Evolutionary conservation across 2,113 vertebrate genomes (phyloP).

Genomic region (Genyomyrus donnyi): DNA sequence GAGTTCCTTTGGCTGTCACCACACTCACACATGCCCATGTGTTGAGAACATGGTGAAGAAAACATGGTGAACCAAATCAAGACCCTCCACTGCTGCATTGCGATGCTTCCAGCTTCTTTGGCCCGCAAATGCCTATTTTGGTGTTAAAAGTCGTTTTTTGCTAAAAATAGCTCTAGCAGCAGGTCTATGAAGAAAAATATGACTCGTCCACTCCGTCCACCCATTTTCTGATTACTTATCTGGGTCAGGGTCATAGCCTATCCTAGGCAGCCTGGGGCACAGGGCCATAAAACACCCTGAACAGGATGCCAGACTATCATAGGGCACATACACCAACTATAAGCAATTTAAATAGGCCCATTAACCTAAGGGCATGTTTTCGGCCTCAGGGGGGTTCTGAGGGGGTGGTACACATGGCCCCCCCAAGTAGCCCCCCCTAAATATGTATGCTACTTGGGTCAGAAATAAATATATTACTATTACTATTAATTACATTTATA

Average conservation of each 20-base stretch:
- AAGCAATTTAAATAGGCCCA: not conserved
- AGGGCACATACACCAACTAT: not conserved
- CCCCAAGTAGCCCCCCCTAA: too few species aligned
- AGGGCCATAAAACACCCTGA: not conserved
- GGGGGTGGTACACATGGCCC: too few species aligned
- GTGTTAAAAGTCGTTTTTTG: not conserved
- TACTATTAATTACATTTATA: too few species aligned
- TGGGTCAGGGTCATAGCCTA: not conserved
- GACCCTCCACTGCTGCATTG: not conserved
- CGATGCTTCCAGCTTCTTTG: not conserved
- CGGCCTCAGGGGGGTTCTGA: not conserved
- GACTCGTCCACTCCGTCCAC: not conserved
- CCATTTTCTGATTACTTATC: not conserved
- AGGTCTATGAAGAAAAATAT: not conserved
- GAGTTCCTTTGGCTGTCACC: conserved; percentile 7
- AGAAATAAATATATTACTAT: too few species aligned
- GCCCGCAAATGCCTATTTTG: not conserved
- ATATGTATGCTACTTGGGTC: too few species aligned
- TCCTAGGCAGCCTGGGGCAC: not conserved
- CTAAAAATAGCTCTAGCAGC: not conserved
- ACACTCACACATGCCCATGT: conserved; percentile 4
- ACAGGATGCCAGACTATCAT: not conserved
- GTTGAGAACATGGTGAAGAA: conserved; percentile 12
- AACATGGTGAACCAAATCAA: not conserved
- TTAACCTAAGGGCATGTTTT: not conserved